Conservation (phyloP, 2,888 invertebrate species). For the Acleris literana region DNA sequence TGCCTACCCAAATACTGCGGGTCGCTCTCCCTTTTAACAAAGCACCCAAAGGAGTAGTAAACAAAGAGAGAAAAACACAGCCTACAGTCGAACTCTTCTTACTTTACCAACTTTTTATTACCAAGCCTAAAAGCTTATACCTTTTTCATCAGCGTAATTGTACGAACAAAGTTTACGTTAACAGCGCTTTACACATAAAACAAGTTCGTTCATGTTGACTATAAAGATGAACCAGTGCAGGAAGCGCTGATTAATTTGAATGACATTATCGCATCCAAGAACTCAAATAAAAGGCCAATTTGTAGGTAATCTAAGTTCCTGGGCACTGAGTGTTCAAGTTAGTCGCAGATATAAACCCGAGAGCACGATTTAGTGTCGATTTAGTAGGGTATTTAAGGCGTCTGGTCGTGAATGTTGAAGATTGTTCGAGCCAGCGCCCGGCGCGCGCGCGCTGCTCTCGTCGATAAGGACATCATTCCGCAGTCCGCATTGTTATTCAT, state of each 20-base stretch:
- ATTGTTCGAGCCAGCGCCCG: conserved; percentile 7
- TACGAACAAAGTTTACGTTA: conserved; percentile 2
- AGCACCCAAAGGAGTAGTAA: too few relatives aligned
- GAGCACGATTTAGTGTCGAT: too few relatives aligned
- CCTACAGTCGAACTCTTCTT: not conserved
- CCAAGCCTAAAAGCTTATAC: conserved; percentile 9
- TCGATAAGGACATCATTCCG: conserved; percentile 78
- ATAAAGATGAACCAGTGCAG: conserved; percentile 1
- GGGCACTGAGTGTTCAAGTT: conserved; percentile 12
- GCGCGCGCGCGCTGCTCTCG: conserved; percentile 35
- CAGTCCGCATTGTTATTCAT: conserved; percentile 83
- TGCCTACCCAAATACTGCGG: too few relatives aligned
- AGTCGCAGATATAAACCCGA: conserved; percentile 11
- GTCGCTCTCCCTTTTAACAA: too few relatives aligned
- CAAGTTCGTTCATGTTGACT: conserved; percentile 8
- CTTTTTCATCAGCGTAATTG: conserved; percentile 29
- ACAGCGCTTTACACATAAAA: conserved; percentile 14
- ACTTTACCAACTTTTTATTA: conserved; percentile 3
- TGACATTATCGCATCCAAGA: conserved; percentile 12
- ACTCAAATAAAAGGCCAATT: too few relatives aligned
- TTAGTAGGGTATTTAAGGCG: too few relatives aligned
- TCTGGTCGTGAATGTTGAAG: too few relatives aligned
- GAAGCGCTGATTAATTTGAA: conserved; percentile 29
- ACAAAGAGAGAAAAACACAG: too few relatives aligned
- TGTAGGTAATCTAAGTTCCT: too few relatives aligned